phyloP scores from a whole-genome alignment of 2,113 vertebrate species.

The Eubucco bourcierii region DNA sequence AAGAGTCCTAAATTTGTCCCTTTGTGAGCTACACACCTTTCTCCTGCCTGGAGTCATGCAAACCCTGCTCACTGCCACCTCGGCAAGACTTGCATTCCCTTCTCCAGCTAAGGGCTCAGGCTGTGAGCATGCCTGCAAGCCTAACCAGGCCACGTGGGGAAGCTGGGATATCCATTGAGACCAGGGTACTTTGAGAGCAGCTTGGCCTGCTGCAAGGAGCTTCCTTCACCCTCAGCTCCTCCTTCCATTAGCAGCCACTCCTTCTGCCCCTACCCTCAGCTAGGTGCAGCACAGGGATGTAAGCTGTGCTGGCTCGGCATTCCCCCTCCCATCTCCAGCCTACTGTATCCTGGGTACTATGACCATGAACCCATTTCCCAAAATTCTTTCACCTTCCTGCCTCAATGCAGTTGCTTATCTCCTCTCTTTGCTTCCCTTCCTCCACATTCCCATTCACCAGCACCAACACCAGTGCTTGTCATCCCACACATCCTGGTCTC shows the following conservation, averaged over 20 bases:
- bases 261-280: rapidly evolving
- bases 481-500: neutral
- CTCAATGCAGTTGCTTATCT: neutral
- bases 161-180: neutral
- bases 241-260: neutral
- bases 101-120: neutral
- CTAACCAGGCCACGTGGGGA: rapidly evolving
- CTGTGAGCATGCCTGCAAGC: neutral
- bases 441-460: neutral
- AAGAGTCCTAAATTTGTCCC: neutral
- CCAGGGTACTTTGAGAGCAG: neutral
- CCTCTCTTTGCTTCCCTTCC: neutral
- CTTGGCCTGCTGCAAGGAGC: neutral
- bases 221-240: neutral
- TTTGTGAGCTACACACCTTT: neutral
- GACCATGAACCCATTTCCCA: neutral
- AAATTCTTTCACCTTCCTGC: neutral
- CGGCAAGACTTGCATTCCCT: neutral
- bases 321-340: neutral
- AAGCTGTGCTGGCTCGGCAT: neutral
- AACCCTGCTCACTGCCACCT: neutral
- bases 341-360: neutral
- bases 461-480: neutral
- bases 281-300: neutral
- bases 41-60: neutral